Percentiles rank a stretch among this genome's conserved stretches.
Evolutionary conservation across 2,113 vertebrate species (phyloP).

Genomic region (Plectropomus leopardus): DNA sequence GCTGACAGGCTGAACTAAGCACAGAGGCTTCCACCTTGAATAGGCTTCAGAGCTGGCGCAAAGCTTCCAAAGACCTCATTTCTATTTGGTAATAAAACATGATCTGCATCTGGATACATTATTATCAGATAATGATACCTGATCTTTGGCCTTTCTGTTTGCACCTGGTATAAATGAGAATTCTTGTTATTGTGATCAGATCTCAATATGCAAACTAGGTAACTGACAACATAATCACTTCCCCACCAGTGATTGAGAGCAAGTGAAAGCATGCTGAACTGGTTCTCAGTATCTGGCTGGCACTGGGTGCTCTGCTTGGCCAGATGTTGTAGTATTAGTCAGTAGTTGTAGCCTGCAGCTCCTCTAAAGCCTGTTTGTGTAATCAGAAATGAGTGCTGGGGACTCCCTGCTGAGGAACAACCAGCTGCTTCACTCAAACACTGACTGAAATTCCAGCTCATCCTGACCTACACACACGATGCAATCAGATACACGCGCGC

Average conservation of each 20-base stretch:
- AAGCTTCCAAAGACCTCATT: background rate
- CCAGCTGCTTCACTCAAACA: conserved; percentile 9
- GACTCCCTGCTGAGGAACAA: conserved; percentile 10
- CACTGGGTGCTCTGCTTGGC: background rate
- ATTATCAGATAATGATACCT: no score
- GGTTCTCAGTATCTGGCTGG: background rate
- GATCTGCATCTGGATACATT: background rate
- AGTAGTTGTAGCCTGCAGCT: background rate
- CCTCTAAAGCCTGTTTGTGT: conserved; percentile 19
- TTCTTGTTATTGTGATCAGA: no score
- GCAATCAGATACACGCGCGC: no score
- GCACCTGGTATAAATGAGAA: background rate
- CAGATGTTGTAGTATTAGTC: conserved; percentile 51
- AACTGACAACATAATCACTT: no score
- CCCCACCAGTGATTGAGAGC: background rate
- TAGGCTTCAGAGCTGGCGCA: background rate
- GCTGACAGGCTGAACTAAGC: background rate
- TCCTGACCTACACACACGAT: background rate
- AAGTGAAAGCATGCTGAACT: background rate
- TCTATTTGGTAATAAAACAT: background rate
- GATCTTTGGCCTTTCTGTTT: background rate
- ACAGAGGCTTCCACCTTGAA: background rate
- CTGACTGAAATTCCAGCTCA: background rate
- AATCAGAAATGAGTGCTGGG: conserved; percentile 6
- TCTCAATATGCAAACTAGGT: no score